phyloP scores from a whole-genome alignment of 2,888 invertebrate species.

The Argynnis bischoffii region DNA sequence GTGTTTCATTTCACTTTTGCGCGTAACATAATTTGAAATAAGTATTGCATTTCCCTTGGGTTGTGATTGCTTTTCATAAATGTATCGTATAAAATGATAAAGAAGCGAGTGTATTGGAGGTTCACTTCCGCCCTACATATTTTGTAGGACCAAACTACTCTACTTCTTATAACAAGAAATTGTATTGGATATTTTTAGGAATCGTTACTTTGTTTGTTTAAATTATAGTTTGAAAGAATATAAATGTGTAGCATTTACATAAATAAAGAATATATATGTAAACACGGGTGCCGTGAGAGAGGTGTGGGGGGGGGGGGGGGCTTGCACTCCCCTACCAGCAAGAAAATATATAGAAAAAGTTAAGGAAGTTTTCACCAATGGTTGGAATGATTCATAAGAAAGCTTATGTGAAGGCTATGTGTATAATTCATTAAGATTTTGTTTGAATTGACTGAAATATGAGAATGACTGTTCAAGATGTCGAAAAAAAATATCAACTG shows the following conservation, averaged over 20 bases:
- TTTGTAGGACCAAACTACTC: constrained; percentile 6
- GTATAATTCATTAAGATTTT: too few species aligned
- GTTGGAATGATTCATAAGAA: too few species aligned
- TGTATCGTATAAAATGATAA: not conserved
- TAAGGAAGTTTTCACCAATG: too few species aligned
- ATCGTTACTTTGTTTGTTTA: not conserved
- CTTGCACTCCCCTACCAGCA: too few species aligned
- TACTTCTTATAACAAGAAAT: constrained; percentile 6
- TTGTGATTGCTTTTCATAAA: constrained; percentile 1
- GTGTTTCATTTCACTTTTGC: not conserved
- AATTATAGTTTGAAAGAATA: not conserved
- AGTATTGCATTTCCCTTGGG: not conserved
- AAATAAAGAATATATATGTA: too few species aligned
- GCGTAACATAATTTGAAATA: not conserved
- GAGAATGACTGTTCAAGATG: too few species aligned
- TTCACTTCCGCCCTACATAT: not conserved
- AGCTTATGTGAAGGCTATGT: too few species aligned
- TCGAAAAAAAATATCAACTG: too few species aligned
- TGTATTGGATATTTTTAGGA: constrained; percentile 5
- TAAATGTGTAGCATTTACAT: not conserved
- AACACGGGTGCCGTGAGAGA: too few species aligned
- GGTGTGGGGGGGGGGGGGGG: too few species aligned
- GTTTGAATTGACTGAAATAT: too few species aligned
- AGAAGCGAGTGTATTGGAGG: not conserved
- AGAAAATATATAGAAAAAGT: too few species aligned